Percentiles rank a stretch among this genome's conserved stretches.
Conservation (phyloP, 2,113 vertebrate genomes). For the Muscicapa adusta region DNA sequence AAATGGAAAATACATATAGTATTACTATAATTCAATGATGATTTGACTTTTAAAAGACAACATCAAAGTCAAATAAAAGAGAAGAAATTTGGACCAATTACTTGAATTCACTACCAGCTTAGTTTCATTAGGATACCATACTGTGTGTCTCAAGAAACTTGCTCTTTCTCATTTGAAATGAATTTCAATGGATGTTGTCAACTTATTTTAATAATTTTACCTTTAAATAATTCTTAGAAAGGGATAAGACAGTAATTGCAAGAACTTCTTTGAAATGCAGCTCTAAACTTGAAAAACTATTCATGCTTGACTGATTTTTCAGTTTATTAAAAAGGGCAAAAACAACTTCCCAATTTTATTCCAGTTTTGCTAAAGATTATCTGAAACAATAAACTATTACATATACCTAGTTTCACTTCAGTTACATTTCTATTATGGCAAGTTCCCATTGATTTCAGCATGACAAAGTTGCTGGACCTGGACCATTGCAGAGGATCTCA, state of each 20-base stretch:
- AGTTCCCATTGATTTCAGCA: neutral
- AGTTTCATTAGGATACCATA: neutral
- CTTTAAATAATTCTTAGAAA: neutral
- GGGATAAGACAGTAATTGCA: neutral
- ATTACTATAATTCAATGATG: neutral
- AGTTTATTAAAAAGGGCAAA: neutral
- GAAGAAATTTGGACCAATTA: neutral
- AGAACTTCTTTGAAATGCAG: neutral
- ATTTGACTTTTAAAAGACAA: neutral
- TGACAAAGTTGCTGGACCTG: neutral
- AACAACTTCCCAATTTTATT: neutral
- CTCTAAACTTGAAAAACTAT: neutral
- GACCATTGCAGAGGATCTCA: neutral
- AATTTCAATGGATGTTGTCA: neutral
- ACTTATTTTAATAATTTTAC: neutral
- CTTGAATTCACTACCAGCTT: neutral
- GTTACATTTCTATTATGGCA: neutral
- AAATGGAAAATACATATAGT: neutral
- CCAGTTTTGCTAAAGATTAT: neutral
- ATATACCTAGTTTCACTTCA: neutral
- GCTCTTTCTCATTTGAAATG: neutral
- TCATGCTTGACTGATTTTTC: neutral
- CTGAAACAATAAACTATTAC: neutral
- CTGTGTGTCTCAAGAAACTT: neutral
- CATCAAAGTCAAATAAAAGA: neutral